These are phyloP conservation scores for Orthosia gothica DNA, from an alignment of 2,888 invertebrate genomes.

Conservation along the genomic window DNA sequence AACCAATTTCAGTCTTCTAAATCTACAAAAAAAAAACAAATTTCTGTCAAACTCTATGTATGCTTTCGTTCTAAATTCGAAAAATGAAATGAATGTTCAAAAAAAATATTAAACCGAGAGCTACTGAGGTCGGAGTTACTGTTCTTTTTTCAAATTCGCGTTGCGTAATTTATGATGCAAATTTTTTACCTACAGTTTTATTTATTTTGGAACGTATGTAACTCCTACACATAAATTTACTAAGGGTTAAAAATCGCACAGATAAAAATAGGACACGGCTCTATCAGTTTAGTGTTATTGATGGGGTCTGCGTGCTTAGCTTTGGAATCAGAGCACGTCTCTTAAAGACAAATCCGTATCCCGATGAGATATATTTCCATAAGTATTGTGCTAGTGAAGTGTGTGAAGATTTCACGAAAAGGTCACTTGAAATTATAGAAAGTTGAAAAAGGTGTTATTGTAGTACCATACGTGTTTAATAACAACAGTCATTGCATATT, in stretches of 20 bases:
- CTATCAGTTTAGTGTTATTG: conserved; percentile 40
- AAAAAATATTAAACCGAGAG: too few relatives aligned
- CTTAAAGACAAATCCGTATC: conserved; percentile 34
- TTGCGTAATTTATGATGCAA: background rate
- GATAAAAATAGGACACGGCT: conserved; percentile 28
- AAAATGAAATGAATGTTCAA: too few relatives aligned
- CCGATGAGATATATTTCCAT: conserved; percentile 38
- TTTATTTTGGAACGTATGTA: background rate
- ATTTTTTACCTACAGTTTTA: too few relatives aligned
- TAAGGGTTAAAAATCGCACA: conserved; percentile 21
- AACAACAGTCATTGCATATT: background rate
- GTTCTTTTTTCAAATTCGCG: background rate
- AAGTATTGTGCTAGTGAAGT: conserved; percentile 5
- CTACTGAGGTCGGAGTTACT: background rate
- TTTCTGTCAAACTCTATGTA: too few relatives aligned
- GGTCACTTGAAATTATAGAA: conserved; percentile 1
- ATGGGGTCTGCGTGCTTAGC: conserved; percentile 21
- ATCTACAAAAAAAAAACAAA: too few relatives aligned
- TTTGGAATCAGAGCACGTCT: conserved; percentile 36
- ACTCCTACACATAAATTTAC: background rate
- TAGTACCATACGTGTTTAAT: background rate
- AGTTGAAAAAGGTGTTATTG: background rate
- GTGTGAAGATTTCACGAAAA: too few relatives aligned
- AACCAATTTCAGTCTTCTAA: too few relatives aligned
- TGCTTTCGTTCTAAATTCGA: too few relatives aligned